These are phyloP conservation scores for Lepidocolaptes lacrymiger DNA, from an alignment of 2,797 vertebrate species.

Conservation along the genomic window DNA sequence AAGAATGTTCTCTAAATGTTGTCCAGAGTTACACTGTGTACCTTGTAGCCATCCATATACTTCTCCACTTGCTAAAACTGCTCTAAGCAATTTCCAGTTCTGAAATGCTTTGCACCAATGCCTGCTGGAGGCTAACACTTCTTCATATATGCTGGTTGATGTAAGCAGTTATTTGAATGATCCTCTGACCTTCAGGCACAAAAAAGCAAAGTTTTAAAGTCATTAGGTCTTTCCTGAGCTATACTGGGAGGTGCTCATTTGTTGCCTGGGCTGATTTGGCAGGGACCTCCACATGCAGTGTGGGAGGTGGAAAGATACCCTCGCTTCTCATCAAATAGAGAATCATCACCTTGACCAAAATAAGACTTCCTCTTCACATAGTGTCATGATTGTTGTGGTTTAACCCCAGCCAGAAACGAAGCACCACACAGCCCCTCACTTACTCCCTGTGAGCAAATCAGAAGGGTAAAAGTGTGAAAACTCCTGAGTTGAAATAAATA, in stretches of 20 bases:
- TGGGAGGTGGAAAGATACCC: background rate
- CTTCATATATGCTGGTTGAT: background rate
- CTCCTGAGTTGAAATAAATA: background rate
- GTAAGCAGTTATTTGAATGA: fast-evolving
- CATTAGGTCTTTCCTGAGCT: background rate
- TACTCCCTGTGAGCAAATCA: background rate
- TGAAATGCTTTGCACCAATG: background rate
- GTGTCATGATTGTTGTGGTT: background rate
- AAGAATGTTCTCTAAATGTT: background rate
- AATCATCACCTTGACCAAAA: background rate
- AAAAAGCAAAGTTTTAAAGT: background rate
- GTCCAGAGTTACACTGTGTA: fast-evolving
- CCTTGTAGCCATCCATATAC: background rate
- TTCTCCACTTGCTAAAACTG: background rate
- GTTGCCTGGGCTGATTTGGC: background rate
- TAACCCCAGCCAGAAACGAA: background rate
- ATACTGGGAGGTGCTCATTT: background rate
- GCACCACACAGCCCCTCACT: background rate
- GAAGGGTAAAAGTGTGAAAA: background rate
- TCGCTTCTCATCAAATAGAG: background rate
- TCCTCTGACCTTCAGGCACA: background rate
- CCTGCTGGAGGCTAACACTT: background rate
- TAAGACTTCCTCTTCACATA: background rate
- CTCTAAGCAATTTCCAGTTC: background rate
- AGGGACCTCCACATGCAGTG: fast-evolving